Conservation (phyloP, 2,113 vertebrate genomes). For the Atherinomorus stipes region DNA sequence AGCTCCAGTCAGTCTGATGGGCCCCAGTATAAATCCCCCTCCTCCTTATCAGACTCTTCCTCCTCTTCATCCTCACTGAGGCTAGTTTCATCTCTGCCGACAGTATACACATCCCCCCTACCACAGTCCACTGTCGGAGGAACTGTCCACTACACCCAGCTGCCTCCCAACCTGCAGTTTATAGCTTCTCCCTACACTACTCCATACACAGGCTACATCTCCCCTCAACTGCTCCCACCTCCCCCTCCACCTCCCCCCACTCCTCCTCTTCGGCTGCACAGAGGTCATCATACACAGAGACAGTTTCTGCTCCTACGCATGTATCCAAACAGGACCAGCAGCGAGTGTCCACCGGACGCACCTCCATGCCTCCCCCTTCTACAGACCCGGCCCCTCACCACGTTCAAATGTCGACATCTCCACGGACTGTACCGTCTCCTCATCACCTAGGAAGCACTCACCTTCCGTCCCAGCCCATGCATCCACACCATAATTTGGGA, state of each 20-base stretch:
- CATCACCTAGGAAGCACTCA: constrained; percentile 81
- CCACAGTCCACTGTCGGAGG: constrained; percentile 85
- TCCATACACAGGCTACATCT: constrained; percentile 92
- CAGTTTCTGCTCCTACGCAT: constrained; percentile 86
- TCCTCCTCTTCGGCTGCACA: constrained; percentile 85
- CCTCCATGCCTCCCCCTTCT: constrained; percentile 86
- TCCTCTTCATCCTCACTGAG: constrained; percentile 70
- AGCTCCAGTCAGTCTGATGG: constrained; percentile 81
- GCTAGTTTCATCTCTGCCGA: constrained; percentile 86
- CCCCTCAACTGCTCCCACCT: constrained; percentile 90
- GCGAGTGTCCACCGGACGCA: constrained; percentile 79
- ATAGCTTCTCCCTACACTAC: constrained; percentile 89
- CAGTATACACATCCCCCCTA: constrained; percentile 87
- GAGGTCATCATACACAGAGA: constrained; percentile 78
- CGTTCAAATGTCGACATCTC: constrained; percentile 82
- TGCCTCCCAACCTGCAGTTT: constrained; percentile 94
- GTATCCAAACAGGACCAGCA: constrained; percentile 85
- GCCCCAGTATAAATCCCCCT: constrained; percentile 88
- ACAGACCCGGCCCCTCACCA: constrained; percentile 84
- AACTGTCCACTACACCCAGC: constrained; percentile 91
- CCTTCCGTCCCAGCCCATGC: constrained; percentile 84
- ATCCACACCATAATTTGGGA: constrained; percentile 89
- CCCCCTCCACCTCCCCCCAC: constrained; percentile 86
- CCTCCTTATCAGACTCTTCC: constrained; percentile 73
- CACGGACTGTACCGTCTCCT: constrained; percentile 86